phyloP scores from a whole-genome alignment of 1,140 invertebrate species.

The Drosophila kepulauana region DNA sequence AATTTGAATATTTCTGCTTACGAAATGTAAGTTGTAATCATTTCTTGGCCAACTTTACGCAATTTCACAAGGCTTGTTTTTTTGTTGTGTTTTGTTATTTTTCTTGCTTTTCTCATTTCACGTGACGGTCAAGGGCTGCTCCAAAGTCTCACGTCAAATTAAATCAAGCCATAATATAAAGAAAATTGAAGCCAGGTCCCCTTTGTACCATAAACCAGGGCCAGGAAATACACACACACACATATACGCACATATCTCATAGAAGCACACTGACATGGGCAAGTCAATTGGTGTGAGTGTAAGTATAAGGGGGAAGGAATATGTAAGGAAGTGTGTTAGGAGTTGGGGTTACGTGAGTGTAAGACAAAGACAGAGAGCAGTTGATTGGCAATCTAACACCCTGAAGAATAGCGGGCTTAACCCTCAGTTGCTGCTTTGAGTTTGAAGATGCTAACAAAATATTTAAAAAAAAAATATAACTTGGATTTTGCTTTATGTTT shows the following conservation, averaged over 20 bases:
- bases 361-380: conserved; percentile 10
- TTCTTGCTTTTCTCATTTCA: conserved; percentile 47
- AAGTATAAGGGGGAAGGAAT: neutral
- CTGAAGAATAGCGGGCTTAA: conserved; percentile 30
- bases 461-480: neutral
- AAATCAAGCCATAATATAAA: conserved; percentile 83
- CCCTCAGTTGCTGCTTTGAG: neutral
- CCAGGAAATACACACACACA: conserved; percentile 23
- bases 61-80: neutral
- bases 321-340: neutral
- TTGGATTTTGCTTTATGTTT: neutral
- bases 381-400: conserved; percentile 74
- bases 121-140: conserved; percentile 53
- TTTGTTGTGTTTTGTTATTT: neutral
- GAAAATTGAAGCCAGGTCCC: conserved; percentile 82
- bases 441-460: neutral
- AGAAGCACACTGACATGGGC: neutral
- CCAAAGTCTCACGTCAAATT: conserved; percentile 81
- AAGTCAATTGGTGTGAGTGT: neutral
- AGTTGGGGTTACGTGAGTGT: conserved; percentile 1
- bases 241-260: neutral
- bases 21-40: conserved; percentile 48
- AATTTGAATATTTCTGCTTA: conserved; percentile 64
- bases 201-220: conserved; percentile 74
- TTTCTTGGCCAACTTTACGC: conserved; percentile 39